Base-by-base conservation (phyloP, 1,140 invertebrate genomes). In the Sycophaga agraensis region DNA sequence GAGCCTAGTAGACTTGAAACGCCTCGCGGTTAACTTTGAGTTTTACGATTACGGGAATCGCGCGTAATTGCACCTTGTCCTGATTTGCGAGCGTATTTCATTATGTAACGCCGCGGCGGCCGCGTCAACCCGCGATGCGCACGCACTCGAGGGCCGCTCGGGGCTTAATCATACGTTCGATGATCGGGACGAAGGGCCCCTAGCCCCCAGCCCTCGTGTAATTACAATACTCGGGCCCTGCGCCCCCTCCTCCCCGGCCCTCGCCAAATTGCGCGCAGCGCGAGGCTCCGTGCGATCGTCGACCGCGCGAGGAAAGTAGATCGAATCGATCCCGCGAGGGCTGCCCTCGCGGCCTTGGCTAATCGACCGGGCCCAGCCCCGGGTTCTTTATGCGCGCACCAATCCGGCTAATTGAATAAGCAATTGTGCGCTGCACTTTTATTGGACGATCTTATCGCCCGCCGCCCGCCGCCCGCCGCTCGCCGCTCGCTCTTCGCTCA, bases 31-130 rank as follows among this genome's bases (percentile, higher is more conserved):
- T 66, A 70, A 70, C 63, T 65, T 69, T 61, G 66, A 64, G 65
- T 70, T 74, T 75, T 75, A 75, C 72, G 70, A 71, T 73, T 73
- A 73, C 71, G 73, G 72, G 71, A 70, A 72, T 72, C 66, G 67
- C 67, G 64, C 70, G 67, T 73, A 75, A 74, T 76, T 74, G 68
- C 72, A 62, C 66, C 59, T 67, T 66, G 50, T 68, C 66, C 65
- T 34, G 68, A 63, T 63, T 64, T 49, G 53, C 66, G 64, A 68
- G 65, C 66, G 65, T 71, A 69, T 70, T 74, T 71, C 71, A 69
- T 54, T 67, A 63, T 49, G 53, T n/a, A n/a, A n/a, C 48, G 66
- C 54, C 59, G 7, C 22, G 17, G 24, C 26, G 40, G 35, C 34
- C 48, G 58, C 58, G 48, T 51, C 58, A 55, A 55, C 16, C 39